Evolutionary conservation across 2,888 invertebrate species (phyloP), one percentile per base, ranked within the genome.

Genomic region (Carcina quercana): DNA sequence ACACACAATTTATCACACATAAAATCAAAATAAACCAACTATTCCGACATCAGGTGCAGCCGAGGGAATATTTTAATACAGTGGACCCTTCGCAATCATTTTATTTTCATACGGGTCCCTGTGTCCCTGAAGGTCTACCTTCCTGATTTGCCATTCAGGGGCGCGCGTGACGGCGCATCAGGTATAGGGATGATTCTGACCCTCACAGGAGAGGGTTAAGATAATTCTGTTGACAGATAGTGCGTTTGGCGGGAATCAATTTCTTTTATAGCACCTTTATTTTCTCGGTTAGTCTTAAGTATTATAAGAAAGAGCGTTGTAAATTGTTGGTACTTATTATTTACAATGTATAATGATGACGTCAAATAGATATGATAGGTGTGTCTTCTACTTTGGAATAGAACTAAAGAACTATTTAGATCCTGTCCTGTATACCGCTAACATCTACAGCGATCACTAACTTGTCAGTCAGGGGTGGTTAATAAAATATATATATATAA

Each of bases 71-170:
- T 75, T 79, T 73, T 79, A 80, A 80, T 78, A 76, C 72, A 61
- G 60, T 59, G 52, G 64, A 70, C 75, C 75, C 73, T 72, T 52
- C 59, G 72, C 80, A 78, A 82, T 80, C 79, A 82, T 82, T 76
- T 80, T 79, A 79, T 80, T 79, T 80, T 80, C 78, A 80, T 82
- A 73, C 72, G 45, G 62, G 69, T 71, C 79, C 62, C 79, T 4
- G 44, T 70, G 72, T 69, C 79, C 79, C 82, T 50, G 53, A 76
- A 73, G 82, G 80, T 75, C 69, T 66, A 72, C 76, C 76, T 65
- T 67, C 73, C 63, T 80, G 82, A 82, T 82, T 82, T 80, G 75
- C 67, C 75, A 82, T 82, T 82, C 82, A 82, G 70, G 68, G 48
- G 62, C 35, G 65, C 50, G 59, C 74, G 76, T 74, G 75, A 66